Evolutionary conservation across 1,140 invertebrate genomes (phyloP).

Genomic region (Steinernema khuongi): DNA sequence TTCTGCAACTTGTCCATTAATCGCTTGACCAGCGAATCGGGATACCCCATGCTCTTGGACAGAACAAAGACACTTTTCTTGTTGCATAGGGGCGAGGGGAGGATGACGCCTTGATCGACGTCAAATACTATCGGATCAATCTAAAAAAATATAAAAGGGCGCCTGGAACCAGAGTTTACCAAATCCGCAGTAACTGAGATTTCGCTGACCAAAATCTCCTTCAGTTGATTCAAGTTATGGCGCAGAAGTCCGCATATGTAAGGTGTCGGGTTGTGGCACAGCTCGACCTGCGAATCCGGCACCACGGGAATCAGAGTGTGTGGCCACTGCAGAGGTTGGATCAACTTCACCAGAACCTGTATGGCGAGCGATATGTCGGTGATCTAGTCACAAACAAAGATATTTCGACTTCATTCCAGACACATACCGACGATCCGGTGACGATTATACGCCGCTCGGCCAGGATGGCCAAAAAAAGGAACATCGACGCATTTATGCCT

Average conservation of each 20-base stretch:
- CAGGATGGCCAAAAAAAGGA: not conserved
- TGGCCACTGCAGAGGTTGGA: constrained; percentile 27
- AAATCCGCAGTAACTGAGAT: not conserved
- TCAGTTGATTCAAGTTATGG: constrained; percentile 22
- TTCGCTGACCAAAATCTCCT: constrained; percentile 19
- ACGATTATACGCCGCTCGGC: not conserved
- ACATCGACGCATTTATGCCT: not conserved
- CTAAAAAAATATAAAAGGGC: constrained; percentile 12
- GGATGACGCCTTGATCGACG: constrained; percentile 20
- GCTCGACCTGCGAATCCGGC: constrained; percentile 27
- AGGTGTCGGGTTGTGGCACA: constrained; percentile 32
- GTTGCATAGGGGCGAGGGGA: constrained; percentile 16
- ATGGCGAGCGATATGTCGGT: constrained; percentile 16
- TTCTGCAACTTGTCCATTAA: constrained; percentile 20
- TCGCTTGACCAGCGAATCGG: not conserved
- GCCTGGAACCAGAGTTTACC: not conserved
- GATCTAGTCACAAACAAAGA: not conserved
- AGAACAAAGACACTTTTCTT: constrained; percentile 20
- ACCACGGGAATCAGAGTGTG: constrained; percentile 33
- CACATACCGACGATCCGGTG: not conserved
- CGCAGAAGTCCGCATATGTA: constrained; percentile 30
- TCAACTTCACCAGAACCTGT: constrained; percentile 17
- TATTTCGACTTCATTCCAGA: not conserved
- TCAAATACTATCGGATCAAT: constrained; percentile 26
- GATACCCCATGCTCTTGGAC: constrained; percentile 20